Conservation (phyloP, 2,797 vertebrate species). For the Chrysocyon brachyurus region DNA sequence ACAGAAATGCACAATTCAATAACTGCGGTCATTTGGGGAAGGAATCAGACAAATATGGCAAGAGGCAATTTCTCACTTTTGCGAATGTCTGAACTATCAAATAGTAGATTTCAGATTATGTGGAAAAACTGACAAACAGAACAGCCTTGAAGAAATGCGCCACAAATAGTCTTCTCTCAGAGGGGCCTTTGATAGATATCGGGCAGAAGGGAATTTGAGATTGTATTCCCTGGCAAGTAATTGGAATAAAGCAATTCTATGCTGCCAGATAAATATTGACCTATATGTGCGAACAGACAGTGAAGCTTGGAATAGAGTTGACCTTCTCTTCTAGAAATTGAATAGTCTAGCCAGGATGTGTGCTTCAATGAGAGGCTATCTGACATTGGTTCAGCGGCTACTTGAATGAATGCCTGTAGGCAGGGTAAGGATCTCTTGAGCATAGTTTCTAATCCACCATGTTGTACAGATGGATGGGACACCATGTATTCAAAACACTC, state of each 20-base stretch:
- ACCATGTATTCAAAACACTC: not conserved
- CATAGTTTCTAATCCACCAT: not conserved
- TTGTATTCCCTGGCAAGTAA: constrained; percentile 66
- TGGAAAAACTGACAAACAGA: constrained; percentile 54
- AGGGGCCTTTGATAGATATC: constrained; percentile 61
- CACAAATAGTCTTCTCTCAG: constrained; percentile 43
- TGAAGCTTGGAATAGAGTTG: constrained; percentile 42
- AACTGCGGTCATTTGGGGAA: not conserved
- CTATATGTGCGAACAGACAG: constrained; percentile 57
- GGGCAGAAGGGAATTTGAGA: constrained; percentile 62
- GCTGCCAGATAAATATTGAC: constrained; percentile 76
- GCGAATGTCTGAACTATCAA: constrained; percentile 16
- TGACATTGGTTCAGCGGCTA: not conserved
- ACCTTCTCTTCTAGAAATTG: constrained; percentile 64
- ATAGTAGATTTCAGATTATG: constrained; percentile 29
- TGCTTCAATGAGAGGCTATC: constrained; percentile 39
- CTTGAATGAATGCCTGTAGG: not conserved
- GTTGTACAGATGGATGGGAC: not conserved
- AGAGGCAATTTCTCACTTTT: not conserved
- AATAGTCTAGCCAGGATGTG: not conserved
- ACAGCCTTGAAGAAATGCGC: not conserved
- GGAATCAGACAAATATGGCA: not conserved
- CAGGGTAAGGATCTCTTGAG: not conserved
- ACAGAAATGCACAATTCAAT: not conserved
- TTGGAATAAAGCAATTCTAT: constrained; percentile 76